These are phyloP conservation scores for Bathynomus jamesi DNA, from an alignment of 1,140 invertebrate species.

Conservation along the genomic window DNA sequence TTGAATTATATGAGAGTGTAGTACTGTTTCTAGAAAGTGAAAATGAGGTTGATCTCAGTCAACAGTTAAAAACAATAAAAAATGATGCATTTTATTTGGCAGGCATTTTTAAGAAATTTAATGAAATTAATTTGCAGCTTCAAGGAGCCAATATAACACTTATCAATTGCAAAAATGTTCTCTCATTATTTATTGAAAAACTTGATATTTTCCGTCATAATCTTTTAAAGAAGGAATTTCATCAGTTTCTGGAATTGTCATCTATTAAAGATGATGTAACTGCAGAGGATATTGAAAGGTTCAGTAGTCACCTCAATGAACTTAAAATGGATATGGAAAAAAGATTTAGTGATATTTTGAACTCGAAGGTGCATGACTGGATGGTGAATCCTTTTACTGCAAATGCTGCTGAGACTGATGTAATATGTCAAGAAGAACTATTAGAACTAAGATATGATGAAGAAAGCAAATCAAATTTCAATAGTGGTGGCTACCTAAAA, in stretches of 20 bases:
- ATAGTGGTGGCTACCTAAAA: conserved; percentile 26
- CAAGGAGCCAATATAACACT: not conserved
- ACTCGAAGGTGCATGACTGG: conserved; percentile 25
- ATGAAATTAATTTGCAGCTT: conserved; percentile 9
- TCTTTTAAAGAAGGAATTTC: not conserved
- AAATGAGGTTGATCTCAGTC: not conserved
- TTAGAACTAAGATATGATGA: conserved; percentile 20
- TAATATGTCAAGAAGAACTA: conserved; percentile 8
- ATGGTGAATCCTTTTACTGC: conserved; percentile 11
- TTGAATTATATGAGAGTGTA: conserved; percentile 21
- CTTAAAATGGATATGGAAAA: conserved; percentile 25
- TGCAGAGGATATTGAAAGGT: conserved; percentile 6
- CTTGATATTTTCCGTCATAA: conserved; percentile 10
- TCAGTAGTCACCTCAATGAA: conserved; percentile 12
- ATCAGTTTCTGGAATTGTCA: not conserved
- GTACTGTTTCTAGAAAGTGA: not conserved
- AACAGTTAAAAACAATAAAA: conserved; percentile 15
- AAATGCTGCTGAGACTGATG: conserved; percentile 4
- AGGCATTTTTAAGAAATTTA: conserved; percentile 16
- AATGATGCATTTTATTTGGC: conserved; percentile 10
- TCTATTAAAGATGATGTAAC: not conserved
- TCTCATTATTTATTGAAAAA: not conserved
- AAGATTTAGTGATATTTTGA: conserved; percentile 27
- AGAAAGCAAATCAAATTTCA: conserved; percentile 25
- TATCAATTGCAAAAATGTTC: not conserved